A percentile compares a stretch with the other conserved stretches of the same genome.
Evolutionary conservation across 1,140 invertebrate genomes (phyloP).

Genomic region (Hyles vespertilio): DNA sequence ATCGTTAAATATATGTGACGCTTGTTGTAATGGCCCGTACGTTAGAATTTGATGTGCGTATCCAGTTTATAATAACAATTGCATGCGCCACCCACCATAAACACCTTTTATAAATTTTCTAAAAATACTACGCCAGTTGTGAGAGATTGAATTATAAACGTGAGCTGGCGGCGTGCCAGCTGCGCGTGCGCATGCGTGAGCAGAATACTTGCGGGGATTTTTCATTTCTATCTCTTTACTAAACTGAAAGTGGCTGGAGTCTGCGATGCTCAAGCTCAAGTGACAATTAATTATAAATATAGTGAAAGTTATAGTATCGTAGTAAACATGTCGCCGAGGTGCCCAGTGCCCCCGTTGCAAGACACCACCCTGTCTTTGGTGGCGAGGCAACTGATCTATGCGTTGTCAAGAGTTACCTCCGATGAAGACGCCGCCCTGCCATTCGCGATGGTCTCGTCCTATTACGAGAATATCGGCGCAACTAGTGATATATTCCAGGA

Average conservation of each 20-base stretch:
- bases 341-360: conserved; percentile 62
- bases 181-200: conserved; percentile 46
- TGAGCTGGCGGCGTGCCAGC: conserved; percentile 57
- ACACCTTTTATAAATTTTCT: conserved; percentile 71
- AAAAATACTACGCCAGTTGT: conserved; percentile 62
- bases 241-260: conserved; percentile 41
- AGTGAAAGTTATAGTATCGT: conserved; percentile 31
- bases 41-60: conserved; percentile 2
- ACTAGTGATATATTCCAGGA: conserved; percentile 80
- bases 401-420: conserved; percentile 63
- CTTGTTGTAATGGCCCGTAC: not conserved
- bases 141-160: conserved; percentile 67
- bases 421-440: conserved; percentile 75
- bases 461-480: conserved; percentile 75
- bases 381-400: conserved; percentile 68
- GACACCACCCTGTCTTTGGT: conserved; percentile 68
- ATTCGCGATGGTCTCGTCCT: conserved; percentile 77
- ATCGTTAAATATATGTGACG: no score
- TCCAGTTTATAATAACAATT: conserved; percentile 33
- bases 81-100: conserved; percentile 43
- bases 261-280: conserved; percentile 55
- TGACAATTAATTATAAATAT: conserved; percentile 22
- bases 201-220: conserved; percentile 58
- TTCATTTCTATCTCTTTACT: conserved; percentile 56
- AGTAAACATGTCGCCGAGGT: conserved; percentile 71